Percentiles rank a stretch among this genome's conserved stretches.
Evolutionary conservation across 1,140 invertebrate genomes (phyloP).

Genomic region (Drosophila ficusphila): DNA sequence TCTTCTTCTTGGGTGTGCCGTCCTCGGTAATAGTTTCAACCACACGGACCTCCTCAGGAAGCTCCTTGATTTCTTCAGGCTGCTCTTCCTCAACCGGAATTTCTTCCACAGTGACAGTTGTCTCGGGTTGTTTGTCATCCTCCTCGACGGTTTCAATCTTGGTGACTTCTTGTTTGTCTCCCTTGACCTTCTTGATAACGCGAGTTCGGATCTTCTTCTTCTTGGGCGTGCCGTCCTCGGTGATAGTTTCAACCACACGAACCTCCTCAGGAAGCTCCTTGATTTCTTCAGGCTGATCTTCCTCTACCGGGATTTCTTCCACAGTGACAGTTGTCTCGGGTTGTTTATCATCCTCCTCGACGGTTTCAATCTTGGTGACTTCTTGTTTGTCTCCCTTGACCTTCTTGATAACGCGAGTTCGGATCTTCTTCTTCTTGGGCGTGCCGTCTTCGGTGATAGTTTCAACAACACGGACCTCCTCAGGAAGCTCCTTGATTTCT

Average conservation of each 20-base stretch:
- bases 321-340: neutral
- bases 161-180: conserved; percentile 1
- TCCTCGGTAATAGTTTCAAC: conserved; percentile 2
- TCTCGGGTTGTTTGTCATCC: neutral
- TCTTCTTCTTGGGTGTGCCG: conserved; percentile 1
- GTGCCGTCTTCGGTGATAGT: neutral
- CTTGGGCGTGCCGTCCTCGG: neutral
- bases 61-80: neutral
- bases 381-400: conserved; percentile 7
- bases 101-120: neutral
- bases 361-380: conserved; percentile 1
- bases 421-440: conserved; percentile 11
- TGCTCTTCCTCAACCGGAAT: neutral
- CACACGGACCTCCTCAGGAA: conserved; percentile 1
- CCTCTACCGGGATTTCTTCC: neutral
- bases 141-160: conserved; percentile 3
- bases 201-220: conserved; percentile 9
- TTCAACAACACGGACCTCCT: neutral
- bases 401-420: neutral
- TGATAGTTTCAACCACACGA: neutral
- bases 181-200: neutral
- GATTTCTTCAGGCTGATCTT: neutral
- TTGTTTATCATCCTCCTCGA: conserved; percentile 3
- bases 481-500: conserved; percentile 1
- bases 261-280: conserved; percentile 2